A percentile compares a stretch with the other conserved stretches of the same genome.
Conservation (phyloP, 2,113 vertebrate genomes). For the Sapayoa aenigma region DNA sequence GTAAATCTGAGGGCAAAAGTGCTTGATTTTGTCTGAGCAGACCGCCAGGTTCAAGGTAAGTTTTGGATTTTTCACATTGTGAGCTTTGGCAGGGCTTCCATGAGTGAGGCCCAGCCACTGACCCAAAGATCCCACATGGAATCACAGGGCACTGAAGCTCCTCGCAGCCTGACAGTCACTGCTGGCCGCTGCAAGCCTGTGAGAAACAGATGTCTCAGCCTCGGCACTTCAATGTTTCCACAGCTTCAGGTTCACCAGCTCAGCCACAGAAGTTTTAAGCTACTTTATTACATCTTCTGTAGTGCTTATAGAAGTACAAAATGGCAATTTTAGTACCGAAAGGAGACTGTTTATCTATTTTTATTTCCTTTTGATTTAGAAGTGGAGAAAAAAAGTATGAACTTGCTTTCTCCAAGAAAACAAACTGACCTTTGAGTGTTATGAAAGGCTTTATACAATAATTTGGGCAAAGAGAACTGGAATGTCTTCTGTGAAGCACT, state of each 20-base stretch:
- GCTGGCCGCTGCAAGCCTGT: background rate
- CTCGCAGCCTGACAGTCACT: accelerated
- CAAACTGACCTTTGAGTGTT: constrained; percentile 19
- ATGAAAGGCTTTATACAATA: constrained; percentile 25
- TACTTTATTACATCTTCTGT: background rate
- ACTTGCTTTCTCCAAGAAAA: background rate
- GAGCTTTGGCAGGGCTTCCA: background rate
- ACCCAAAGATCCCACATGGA: accelerated
- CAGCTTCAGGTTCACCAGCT: background rate
- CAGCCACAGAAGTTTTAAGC: background rate
- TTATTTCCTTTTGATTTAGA: background rate
- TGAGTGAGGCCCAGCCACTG: accelerated
- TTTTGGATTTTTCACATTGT: background rate
- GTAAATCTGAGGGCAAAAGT: background rate
- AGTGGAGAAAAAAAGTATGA: background rate
- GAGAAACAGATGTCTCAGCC: accelerated
- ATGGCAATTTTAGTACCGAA: background rate
- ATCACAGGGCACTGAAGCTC: background rate
- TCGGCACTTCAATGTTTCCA: background rate
- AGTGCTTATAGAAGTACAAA: background rate
- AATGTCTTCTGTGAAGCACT: background rate
- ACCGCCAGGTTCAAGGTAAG: background rate
- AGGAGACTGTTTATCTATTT: background rate
- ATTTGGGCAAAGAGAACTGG: background rate
- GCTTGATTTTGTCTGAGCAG: accelerated